Evolutionary conservation across 2,888 invertebrate species (phyloP).

Genomic region (Limnephilus rhombicus): DNA sequence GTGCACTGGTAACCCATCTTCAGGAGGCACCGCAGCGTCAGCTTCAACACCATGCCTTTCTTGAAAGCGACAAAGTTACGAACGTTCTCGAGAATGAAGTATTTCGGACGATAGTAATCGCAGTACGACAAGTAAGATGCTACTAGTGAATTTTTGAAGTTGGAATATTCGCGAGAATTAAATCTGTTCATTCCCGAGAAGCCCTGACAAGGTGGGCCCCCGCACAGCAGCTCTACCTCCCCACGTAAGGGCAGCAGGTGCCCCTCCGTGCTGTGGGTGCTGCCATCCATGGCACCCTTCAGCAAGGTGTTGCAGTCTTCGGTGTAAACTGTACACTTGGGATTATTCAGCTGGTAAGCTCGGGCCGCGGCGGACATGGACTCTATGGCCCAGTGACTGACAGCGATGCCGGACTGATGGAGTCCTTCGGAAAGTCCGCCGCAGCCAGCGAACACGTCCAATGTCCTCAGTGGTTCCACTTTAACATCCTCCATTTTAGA

Average conservation of each 20-base stretch:
- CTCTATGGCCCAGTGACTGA: conserved; percentile 90
- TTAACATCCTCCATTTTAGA: conserved; percentile 70
- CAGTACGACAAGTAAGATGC: conserved; percentile 90
- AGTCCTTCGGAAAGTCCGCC: conserved; percentile 89
- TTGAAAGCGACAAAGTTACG: conserved; percentile 92
- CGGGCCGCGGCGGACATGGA: conserved; percentile 87
- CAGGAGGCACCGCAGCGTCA: conserved; percentile 85
- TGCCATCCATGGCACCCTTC: conserved; percentile 82
- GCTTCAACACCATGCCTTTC: conserved; percentile 87
- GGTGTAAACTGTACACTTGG: conserved; percentile 85
- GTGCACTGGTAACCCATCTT: conserved; percentile 93
- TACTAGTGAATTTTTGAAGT: conserved; percentile 91
- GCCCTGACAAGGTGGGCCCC: conserved; percentile 93
- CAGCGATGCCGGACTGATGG: conserved; percentile 83
- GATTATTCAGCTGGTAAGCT: conserved; percentile 88
- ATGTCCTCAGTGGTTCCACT: conserved; percentile 78
- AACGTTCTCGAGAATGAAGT: conserved; percentile 91
- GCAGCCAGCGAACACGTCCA: conserved; percentile 93
- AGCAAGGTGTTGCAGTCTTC: conserved; percentile 89
- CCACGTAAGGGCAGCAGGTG: conserved; percentile 84
- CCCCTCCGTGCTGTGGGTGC: conserved; percentile 74
- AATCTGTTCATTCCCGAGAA: conserved; percentile 95
- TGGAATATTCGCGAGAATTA: conserved; percentile 89
- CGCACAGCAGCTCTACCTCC: conserved; percentile 90
- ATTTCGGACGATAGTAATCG: conserved; percentile 90